Evolutionary conservation across 2,888 invertebrate genomes (phyloP), one percentile per base, ranked within the genome.

Genomic region (Heliothis peltigera): DNA sequence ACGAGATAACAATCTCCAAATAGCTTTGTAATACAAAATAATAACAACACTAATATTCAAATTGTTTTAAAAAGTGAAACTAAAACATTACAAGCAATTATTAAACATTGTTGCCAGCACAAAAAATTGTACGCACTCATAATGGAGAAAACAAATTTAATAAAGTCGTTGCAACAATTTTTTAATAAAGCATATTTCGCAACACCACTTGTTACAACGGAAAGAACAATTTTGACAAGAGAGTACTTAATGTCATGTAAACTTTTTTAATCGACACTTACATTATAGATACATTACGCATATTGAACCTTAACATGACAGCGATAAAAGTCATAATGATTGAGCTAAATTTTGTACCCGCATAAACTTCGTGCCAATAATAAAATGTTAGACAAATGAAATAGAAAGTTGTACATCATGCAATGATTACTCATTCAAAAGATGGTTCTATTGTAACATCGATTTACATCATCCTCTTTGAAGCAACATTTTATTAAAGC

Each of bases 181-280:
- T 82, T 86, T 83, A 82, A 83, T 83, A 87, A 87, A 84, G 77
- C 75, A 80, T 78, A 83, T 88, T 87, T 84, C 82, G 70, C 82
- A 85, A 89, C 65, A 68, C 58, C 73, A 79, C 84, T 87, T 85
- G 85, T 87, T 79, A 75, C 80, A 83, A 70, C 65, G 71, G 81
- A 82, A 80, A 80, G 67, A 85, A 82, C 83, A 82, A 82, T 81
- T 87, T 87, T 84, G 84, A 88, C 87, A 87, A 64, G 84, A 86
- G 82, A 79, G 80, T 79, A 81, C 87, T 88, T 86, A 81, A 88
- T 84, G 90, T 87, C 89, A 88, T 87, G 84, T 84, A 25, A 51
- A 48, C 15, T 25, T 19, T 17, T 64, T 46, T 43, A 48, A n/a
- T 7, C 28, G 18, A 10, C 39, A 12, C n/a, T n/a, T 12, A 6